Conservation (phyloP, 2,888 invertebrate species). For the Napeogenes inachia region DNA sequence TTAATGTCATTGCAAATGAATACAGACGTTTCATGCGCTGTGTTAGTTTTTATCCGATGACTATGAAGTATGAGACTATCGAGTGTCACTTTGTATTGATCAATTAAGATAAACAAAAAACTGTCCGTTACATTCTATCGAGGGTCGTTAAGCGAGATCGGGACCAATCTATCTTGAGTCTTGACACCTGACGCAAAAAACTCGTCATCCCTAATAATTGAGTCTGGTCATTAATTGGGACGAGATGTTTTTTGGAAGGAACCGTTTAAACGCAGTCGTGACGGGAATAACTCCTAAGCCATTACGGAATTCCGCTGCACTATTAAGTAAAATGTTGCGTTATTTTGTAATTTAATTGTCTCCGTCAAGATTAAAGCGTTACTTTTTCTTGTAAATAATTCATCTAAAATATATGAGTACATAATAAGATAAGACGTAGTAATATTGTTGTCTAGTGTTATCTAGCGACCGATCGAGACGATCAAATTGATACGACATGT, state of each 20-base stretch:
- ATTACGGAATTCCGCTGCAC: not conserved
- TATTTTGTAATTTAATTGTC: not conserved
- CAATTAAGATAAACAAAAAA: slow-evolving; percentile 11
- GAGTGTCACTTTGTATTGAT: slow-evolving; percentile 1
- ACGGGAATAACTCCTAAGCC: not conserved
- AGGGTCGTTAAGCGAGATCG: slow-evolving; percentile 14
- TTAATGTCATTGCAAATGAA: not conserved
- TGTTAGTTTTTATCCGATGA: not conserved
- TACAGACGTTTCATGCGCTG: not conserved
- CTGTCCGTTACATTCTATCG: slow-evolving; percentile 16
- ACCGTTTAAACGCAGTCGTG: not conserved
- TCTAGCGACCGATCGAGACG: too few relatives aligned
- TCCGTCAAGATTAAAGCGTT: too few relatives aligned
- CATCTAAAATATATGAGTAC: too few relatives aligned
- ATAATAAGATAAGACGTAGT: too few relatives aligned
- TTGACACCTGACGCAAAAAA: slow-evolving; percentile 18
- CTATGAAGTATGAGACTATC: slow-evolving; percentile 1
- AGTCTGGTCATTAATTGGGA: slow-evolving; percentile 16
- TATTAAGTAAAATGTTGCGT: not conserved
- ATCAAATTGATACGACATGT: too few relatives aligned
- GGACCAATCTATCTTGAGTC: slow-evolving; percentile 15
- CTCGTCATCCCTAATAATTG: slow-evolving; percentile 19
- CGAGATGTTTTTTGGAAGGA: slow-evolving; percentile 1
- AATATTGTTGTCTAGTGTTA: too few relatives aligned
- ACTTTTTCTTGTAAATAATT: too few relatives aligned